A percentile compares a stretch with the other conserved stretches of the same genome.
Evolutionary conservation across 2,888 invertebrate genomes (phyloP).

Genomic region (Periphyllus acericola): DNA sequence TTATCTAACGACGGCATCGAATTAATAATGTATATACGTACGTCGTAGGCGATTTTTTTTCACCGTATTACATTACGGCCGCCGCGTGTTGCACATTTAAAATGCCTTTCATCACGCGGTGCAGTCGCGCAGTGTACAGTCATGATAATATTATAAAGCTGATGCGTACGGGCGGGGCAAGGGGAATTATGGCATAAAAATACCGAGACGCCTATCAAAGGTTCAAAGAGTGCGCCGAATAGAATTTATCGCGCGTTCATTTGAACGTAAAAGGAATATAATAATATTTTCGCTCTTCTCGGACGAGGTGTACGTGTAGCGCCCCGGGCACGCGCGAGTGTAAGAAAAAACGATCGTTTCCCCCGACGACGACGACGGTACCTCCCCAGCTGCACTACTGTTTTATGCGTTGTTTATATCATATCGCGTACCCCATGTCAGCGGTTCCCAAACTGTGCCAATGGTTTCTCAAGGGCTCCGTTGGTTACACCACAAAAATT

Average conservation of each 20-base stretch:
- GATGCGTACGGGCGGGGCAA: background rate
- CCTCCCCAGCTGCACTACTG: no score
- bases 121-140: background rate
- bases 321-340: no score
- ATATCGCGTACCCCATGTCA: no score
- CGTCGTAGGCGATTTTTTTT: background rate
- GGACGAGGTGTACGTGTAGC: no score
- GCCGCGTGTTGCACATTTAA: background rate
- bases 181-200: conserved; percentile 24
- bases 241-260: conserved; percentile 50
- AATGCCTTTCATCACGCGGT: background rate
- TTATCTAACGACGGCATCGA: background rate
- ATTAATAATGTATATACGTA: background rate
- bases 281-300: conserved; percentile 7
- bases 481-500: no score
- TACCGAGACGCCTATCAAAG: conserved; percentile 59
- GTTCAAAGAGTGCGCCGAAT: conserved; percentile 45
- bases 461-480: no score
- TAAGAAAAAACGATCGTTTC: no score
- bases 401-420: no score
- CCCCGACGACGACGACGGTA: no score
- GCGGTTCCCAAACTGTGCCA: no score
- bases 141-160: background rate
- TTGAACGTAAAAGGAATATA: conserved; percentile 21
- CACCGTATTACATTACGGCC: background rate